These are phyloP conservation scores for Eulithis testata DNA, from an alignment of 2,888 invertebrate species.

Conservation along the genomic window DNA sequence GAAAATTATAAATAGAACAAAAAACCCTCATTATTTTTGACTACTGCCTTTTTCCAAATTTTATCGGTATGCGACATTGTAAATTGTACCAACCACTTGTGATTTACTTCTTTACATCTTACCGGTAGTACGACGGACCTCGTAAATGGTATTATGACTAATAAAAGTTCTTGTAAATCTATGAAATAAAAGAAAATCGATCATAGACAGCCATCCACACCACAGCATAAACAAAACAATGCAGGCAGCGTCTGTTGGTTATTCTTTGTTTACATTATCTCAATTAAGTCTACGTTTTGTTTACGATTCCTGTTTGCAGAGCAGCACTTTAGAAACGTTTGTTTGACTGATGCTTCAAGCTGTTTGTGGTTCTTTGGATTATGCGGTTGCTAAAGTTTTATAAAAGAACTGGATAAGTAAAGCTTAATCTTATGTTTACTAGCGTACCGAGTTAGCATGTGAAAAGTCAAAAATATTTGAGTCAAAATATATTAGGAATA, in stretches of 20 bases:
- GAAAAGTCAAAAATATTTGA: too few species aligned
- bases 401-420: not conserved
- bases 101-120: too few species aligned
- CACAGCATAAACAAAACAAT: constrained; percentile 36
- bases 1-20: too few species aligned
- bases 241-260: constrained; percentile 61
- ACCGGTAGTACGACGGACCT: too few species aligned
- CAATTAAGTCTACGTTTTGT: constrained; percentile 81
- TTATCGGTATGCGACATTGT: too few species aligned
- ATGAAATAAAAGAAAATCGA: not conserved
- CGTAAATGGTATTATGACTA: too few species aligned
- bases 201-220: constrained; percentile 18
- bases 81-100: too few species aligned
- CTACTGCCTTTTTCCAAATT: too few species aligned
- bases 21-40: too few species aligned
- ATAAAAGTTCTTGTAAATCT: too few species aligned
- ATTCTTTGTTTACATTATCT: constrained; percentile 79
- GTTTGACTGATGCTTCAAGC: constrained; percentile 45
- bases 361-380: constrained; percentile 26
- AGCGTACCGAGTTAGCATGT: too few species aligned
- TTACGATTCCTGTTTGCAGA: constrained; percentile 63
- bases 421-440: not conserved
- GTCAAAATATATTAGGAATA: too few species aligned
- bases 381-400: constrained; percentile 17
- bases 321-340: constrained; percentile 73